These are phyloP conservation scores for Cyclina sinensis DNA, from an alignment of 1,140 invertebrate species.

Conservation along the genomic window DNA sequence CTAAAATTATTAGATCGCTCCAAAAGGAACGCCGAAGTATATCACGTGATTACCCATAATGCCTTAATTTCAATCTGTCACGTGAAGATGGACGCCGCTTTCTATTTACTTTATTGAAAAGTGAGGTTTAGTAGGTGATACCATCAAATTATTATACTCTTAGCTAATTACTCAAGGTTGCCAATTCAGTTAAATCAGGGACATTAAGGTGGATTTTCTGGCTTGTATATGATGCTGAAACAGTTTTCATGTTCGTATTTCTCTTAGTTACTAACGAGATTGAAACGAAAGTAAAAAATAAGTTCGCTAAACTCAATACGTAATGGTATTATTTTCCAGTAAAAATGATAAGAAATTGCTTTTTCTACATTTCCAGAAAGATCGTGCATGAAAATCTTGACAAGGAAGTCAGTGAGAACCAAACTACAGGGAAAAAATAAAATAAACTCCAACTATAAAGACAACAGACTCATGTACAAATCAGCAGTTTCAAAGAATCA, in stretches of 20 bases:
- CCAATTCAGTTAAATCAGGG: constrained; percentile 16
- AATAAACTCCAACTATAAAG: too few species aligned
- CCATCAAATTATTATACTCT: constrained; percentile 27
- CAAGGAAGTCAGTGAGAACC: too few species aligned
- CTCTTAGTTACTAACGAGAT: neutral
- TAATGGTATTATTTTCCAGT: too few species aligned
- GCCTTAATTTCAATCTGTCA: constrained; percentile 36
- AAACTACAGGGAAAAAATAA: too few species aligned
- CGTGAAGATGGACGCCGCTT: neutral
- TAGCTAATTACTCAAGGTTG: constrained; percentile 41
- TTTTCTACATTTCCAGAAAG: too few species aligned
- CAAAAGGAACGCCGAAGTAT: constrained; percentile 26
- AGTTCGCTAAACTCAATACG: too few species aligned
- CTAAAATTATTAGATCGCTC: constrained; percentile 28
- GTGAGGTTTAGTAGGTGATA: constrained; percentile 14
- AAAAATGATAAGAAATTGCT: too few species aligned
- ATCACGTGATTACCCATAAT: constrained; percentile 27
- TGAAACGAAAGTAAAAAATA: neutral
- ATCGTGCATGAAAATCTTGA: too few species aligned
- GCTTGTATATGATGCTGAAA: neutral
- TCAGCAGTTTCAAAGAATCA: too few species aligned
- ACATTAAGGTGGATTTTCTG: neutral
- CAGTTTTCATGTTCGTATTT: neutral
- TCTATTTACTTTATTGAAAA: constrained; percentile 43
- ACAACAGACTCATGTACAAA: too few species aligned